phyloP scores from a whole-genome alignment of 2,797 vertebrate genomes.

The Acrossocheilus wenchowensis region DNA sequence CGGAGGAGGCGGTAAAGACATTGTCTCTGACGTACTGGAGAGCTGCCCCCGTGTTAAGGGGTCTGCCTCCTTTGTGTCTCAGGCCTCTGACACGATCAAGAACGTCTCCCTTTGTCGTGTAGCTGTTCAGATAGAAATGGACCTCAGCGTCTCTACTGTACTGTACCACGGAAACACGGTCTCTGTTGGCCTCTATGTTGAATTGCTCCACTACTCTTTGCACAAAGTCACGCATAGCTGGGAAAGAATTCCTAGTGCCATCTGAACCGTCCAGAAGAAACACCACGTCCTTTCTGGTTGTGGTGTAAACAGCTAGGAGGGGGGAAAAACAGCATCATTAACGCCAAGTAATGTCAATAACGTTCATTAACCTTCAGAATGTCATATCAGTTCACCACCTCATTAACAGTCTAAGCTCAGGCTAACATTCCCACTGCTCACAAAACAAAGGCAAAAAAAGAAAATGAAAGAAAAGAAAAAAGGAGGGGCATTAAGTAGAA shows the following conservation, averaged over 20 bases:
- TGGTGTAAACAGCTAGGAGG: constrained; percentile 10
- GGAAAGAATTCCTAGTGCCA: constrained; percentile 76
- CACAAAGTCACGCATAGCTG: constrained; percentile 65
- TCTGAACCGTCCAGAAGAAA: constrained; percentile 84
- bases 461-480: too few relatives aligned
- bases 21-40: constrained; percentile 58
- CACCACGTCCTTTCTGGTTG: constrained; percentile 41
- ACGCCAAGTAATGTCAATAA: background rate
- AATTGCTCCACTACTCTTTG: constrained; percentile 73
- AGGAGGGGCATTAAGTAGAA: background rate
- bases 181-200: constrained; percentile 68
- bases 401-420: too few relatives aligned
- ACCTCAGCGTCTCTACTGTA: too few relatives aligned
- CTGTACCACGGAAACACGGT: constrained; percentile 57
- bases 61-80: constrained; percentile 55
- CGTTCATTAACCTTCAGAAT: background rate
- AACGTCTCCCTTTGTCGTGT: constrained; percentile 11
- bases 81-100: constrained; percentile 31
- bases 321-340: constrained; percentile 4
- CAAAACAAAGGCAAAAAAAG: too few relatives aligned
- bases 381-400: background rate
- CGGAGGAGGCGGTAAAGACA: constrained; percentile 55
- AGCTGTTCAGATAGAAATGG: constrained; percentile 11
- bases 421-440: too few relatives aligned
- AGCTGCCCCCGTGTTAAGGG: constrained; percentile 57